Base-by-base conservation (phyloP, 2,888 invertebrate species). In the Plagodis dolabraria region DNA sequence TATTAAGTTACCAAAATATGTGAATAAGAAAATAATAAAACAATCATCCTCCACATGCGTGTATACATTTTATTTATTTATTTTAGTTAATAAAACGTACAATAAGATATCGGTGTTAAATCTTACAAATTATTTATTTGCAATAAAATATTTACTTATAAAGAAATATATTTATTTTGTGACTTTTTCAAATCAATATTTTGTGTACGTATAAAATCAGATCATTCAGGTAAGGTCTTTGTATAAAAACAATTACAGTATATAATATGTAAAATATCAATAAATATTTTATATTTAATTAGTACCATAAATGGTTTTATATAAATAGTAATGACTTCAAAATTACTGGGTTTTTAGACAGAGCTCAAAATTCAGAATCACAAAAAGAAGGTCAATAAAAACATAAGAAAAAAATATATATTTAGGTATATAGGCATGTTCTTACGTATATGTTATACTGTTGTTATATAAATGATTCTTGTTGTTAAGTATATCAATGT, bases 71-170 rank as follows among this genome's bases (percentile, higher is more conserved):
- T 87, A 86, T 86, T 89, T 83, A 83, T 80, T 85, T 81, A 79
- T 79, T 86, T 89, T 87, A 86, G 86, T 89, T 80, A 81, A 79
- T 84, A 89, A 87, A 89, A 83, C 80, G 80, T 87, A 87, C 80
- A 86, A 82, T 83, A 83, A 82, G 82, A 82, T 70, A 80, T 78
- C 76, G 79, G 74, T 84, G 89, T 90, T 90, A 91, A 84, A 65
- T 69, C 72, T 75, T 77, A 79, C 57, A 69, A 60, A 52, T 61
- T 62, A 68, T 57, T 62, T 64, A 36, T 36, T 36, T 40, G 22
- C 40, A 63, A 61, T 65, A 65, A 56, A 54, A 61, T 68, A 65
- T 60, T 33, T 5, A 9, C 40, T 10, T 64, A 67, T 43, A 51
- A 55, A 53, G 48, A 49, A 43, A 52, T 55, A 55, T 71, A 67